These are phyloP conservation scores for Lithophane leautieri DNA, from an alignment of 2,888 invertebrate species.

Conservation along the genomic window DNA sequence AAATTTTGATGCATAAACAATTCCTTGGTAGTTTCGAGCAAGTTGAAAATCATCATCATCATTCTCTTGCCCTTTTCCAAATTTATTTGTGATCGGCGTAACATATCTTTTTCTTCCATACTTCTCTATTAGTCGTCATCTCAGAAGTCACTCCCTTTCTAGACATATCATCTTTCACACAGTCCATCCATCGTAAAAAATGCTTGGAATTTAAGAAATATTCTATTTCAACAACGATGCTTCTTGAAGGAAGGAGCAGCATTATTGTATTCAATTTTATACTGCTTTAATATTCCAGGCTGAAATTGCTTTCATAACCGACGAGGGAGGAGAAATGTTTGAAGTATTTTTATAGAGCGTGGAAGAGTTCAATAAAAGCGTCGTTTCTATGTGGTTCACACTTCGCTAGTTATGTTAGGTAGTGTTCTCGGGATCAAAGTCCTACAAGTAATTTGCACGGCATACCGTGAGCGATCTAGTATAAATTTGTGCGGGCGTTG, in stretches of 20 bases:
- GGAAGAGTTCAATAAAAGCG: conserved; percentile 41
- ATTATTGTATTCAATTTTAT: conserved; percentile 22
- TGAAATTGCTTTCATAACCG: conserved; percentile 34
- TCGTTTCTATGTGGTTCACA: conserved; percentile 12
- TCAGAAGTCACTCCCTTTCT: too few species aligned
- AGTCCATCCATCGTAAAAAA: too few species aligned
- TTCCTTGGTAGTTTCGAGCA: background rate
- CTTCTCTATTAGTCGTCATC: too few species aligned
- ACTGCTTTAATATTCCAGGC: conserved; percentile 5
- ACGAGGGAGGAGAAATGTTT: conserved; percentile 23
- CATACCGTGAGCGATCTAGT: conserved; percentile 38
- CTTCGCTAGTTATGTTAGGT: background rate
- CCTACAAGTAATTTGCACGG: conserved; percentile 29
- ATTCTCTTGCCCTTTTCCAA: too few species aligned
- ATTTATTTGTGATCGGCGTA: too few species aligned
- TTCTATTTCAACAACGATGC: background rate
- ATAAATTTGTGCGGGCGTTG: conserved; percentile 43
- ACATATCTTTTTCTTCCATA: too few species aligned
- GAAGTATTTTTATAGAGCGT: conserved; percentile 7
- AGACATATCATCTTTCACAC: too few species aligned
- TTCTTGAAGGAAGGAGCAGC: conserved; percentile 15
- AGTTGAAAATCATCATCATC: background rate
- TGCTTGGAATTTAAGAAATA: background rate
- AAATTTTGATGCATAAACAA: background rate
- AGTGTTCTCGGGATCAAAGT: conserved; percentile 38